A percentile compares a stretch with the other conserved stretches of the same genome.
Evolutionary conservation across 2,888 invertebrate species (phyloP).

Genomic region (Dynastes hyllus): DNA sequence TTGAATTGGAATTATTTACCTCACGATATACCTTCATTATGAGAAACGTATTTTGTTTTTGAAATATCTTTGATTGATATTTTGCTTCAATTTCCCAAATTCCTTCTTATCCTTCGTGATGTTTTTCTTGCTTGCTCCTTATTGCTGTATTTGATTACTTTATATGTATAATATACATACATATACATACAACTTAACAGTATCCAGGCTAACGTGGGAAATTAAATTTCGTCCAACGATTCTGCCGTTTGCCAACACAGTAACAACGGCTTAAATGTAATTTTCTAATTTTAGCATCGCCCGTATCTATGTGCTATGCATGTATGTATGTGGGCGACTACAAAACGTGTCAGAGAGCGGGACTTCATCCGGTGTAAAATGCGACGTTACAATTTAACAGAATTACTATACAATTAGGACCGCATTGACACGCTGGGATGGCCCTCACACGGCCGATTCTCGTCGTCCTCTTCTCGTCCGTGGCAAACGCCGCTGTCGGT

Average conservation of each 20-base stretch:
- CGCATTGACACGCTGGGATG: conserved; percentile 57
- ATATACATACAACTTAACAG: too few species aligned
- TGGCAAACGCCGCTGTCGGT: background rate
- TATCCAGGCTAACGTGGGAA: background rate
- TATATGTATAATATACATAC: too few species aligned
- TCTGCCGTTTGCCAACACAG: background rate
- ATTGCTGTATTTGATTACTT: too few species aligned
- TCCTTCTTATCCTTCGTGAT: too few species aligned
- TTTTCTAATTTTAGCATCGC: conserved; percentile 49
- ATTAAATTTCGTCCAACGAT: conserved; percentile 18
- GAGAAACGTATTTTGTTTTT: too few species aligned
- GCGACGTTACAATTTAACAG: conserved; percentile 62
- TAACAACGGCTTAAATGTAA: conserved; percentile 48
- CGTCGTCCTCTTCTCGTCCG: conserved; percentile 10
- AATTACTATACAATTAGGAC: conserved; percentile 63
- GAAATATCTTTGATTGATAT: too few species aligned
- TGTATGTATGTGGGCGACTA: background rate
- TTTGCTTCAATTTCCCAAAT: too few species aligned
- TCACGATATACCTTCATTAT: too few species aligned
- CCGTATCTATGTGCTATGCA: background rate
- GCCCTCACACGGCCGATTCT: background rate
- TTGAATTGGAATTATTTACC: too few species aligned
- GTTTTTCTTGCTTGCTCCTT: too few species aligned
- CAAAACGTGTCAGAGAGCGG: conserved; percentile 7
- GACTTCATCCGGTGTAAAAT: conserved; percentile 56